Evolutionary conservation across 2,797 vertebrate genomes (phyloP).

Genomic region (Chrysocyon brachyurus): DNA sequence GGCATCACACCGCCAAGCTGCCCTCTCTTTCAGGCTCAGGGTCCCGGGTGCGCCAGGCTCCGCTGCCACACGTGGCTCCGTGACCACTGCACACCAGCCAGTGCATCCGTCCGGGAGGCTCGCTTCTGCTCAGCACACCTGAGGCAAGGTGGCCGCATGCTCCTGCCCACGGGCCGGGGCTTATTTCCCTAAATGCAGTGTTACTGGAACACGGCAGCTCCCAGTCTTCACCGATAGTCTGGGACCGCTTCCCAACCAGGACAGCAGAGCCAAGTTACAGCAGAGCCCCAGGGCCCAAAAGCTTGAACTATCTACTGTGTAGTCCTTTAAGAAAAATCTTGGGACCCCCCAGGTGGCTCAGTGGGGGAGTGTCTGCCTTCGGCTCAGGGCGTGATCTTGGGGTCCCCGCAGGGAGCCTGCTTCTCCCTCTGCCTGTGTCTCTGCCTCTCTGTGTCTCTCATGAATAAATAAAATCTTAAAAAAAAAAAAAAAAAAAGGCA

Average conservation of each 20-base stretch:
- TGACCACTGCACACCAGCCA: not conserved
- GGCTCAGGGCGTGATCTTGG: no score
- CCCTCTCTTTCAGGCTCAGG: not conserved
- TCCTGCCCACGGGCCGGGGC: accelerated
- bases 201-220: accelerated
- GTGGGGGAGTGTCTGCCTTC: no score
- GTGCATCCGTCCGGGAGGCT: not conserved
- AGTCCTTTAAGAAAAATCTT: not conserved
- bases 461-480: no score
- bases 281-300: not conserved
- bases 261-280: not conserved
- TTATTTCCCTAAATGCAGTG: not conserved
- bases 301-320: not conserved
- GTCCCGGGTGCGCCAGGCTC: not conserved
- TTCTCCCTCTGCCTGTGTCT: no score
- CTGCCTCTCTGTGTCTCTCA: no score
- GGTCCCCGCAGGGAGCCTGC: no score
- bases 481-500: no score
- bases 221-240: no score
- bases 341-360: no score
- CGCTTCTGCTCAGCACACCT: not conserved
- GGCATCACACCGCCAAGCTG: not conserved
- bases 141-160: not conserved
- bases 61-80: not conserved
- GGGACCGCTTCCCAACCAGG: not conserved